Evolutionary conservation across 2,888 invertebrate genomes (phyloP), one percentile per base, ranked within the genome.

Genomic region (Cenopis cana): DNA sequence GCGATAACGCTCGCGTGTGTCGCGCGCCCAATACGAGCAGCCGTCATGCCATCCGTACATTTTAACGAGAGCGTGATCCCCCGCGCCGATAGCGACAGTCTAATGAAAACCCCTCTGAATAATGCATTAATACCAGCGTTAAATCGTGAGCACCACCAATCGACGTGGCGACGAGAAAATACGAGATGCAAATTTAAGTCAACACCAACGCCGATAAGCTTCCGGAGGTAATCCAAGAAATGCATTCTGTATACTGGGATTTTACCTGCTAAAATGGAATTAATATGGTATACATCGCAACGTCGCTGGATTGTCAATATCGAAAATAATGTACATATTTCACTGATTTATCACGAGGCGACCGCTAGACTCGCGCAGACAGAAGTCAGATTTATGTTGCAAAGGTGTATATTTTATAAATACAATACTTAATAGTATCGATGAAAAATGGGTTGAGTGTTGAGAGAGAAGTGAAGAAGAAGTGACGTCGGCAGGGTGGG

Each of bases 41-140:
- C 83, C 88, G 93, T 93, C 93, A 93, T 93, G 92, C 90, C 90
- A 93, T 93, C 90, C 89, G 89, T 87, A 89, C 89, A 88, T 93
- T 91, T 89, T 92, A 93, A 93, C 91, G 91, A 92, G 93, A 90
- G 89, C 88, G 87, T 88, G 93, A 93, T 93, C 84, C 80, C 79
- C 85, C 82, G 84, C 88, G 82, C 88, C 88, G 93, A 93, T 93
- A 91, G 83, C 82, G 85, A 89, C 88, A 88, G 87, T 82, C 88
- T 92, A 93, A 93, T 93, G 93, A 93, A 93, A 93, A 91, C 91
- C 86, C 88, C 85, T 87, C 86, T 93, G 93, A 93, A 93, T 93
- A 93, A 93, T 93, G 93, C 93, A 93, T 93, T 91, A 89, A 93
- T 91, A 91, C 90, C 82, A 89, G 93, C 91, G 91, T 92, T 93